phyloP scores from a whole-genome alignment of 30 jellyfish, hydroid and myxozoan genomes.

The Mastigias papua region DNA sequence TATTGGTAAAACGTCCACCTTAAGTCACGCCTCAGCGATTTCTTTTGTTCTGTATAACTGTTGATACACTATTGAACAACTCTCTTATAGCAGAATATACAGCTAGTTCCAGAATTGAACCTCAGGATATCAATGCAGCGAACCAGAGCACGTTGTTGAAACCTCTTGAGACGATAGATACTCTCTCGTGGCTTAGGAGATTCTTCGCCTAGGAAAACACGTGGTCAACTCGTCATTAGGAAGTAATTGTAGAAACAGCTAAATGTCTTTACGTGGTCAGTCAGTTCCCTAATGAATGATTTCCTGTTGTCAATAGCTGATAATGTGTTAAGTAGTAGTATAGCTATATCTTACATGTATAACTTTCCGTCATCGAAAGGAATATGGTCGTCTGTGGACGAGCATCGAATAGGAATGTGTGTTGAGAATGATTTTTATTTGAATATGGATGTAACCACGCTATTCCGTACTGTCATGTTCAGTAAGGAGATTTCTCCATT shows the following conservation, averaged over 20 bases:
- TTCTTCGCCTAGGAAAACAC: neutral
- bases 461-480: too few relatives aligned
- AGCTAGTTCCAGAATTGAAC: too few relatives aligned
- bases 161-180: neutral
- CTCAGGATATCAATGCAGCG: too few relatives aligned
- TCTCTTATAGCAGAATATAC: too few relatives aligned
- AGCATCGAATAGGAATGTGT: neutral
- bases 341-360: neutral
- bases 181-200: neutral
- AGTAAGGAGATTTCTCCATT: too few relatives aligned
- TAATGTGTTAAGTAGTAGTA: neutral
- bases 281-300: slow-evolving; percentile 9
- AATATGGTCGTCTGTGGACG: neutral
- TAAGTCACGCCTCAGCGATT: too few relatives aligned
- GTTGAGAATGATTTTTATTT: too few relatives aligned
- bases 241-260: slow-evolving; percentile 34
- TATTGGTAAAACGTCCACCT: too few relatives aligned
- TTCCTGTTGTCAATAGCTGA: slow-evolving; percentile 30
- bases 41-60: too few relatives aligned
- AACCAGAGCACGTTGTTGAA: neutral
- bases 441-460: too few relatives aligned
- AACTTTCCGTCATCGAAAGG: neutral
- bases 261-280: neutral
- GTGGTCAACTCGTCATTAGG: slow-evolving; percentile 23
- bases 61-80: too few relatives aligned